These are phyloP conservation scores for Petrocephalus schoutedeni DNA, from an alignment of 2,797 vertebrate genomes.

Conservation along the genomic window DNA sequence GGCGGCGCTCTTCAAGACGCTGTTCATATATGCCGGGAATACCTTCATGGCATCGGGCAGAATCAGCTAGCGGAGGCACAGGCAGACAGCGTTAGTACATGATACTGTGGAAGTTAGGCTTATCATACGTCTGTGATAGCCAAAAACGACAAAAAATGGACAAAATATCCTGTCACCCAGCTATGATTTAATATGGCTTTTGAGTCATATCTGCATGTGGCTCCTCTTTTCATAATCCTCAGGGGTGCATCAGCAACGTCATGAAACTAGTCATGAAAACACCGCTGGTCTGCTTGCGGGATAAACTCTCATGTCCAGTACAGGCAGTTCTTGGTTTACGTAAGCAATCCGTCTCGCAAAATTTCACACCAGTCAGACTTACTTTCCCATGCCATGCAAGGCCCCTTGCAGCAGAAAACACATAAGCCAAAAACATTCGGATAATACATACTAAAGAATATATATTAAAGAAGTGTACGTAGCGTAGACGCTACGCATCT, in stretches of 20 bases:
- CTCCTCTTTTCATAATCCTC: neutral
- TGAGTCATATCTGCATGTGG: neutral
- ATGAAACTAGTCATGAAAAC: neutral
- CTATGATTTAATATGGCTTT: neutral
- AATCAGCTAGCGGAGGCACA: conserved; percentile 61
- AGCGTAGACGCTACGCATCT: neutral
- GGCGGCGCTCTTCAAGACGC: conserved; percentile 81
- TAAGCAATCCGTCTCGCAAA: neutral
- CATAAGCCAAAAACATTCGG: neutral
- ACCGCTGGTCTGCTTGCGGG: neutral
- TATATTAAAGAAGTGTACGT: neutral
- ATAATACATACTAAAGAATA: neutral
- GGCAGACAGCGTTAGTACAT: neutral
- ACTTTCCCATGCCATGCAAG: neutral
- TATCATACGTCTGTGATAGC: neutral
- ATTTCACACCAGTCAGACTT: neutral
- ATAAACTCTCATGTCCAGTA: neutral
- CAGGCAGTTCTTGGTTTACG: neutral
- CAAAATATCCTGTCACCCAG: neutral
- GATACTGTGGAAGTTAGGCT: neutral
- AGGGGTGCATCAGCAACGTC: neutral
- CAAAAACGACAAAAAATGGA: neutral
- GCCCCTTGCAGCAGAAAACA: neutral
- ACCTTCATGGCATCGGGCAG: conserved; percentile 93
- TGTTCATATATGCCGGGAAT: conserved; percentile 90